Conservation (phyloP, 2,888 invertebrate genomes). For the Herminia tarsipennalis region DNA sequence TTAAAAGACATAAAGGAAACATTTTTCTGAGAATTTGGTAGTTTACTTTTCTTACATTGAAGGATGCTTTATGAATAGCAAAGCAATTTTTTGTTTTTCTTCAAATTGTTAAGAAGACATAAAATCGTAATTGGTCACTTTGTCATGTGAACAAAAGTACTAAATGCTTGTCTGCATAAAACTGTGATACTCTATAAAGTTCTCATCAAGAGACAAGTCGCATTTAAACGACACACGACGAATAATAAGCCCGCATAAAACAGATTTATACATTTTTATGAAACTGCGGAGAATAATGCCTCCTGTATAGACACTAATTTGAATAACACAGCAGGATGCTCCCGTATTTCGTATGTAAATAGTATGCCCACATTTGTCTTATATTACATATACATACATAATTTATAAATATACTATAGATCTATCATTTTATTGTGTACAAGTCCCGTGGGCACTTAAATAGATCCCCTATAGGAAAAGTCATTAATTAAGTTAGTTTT, state of each 20-base stretch:
- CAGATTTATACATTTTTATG: constrained; percentile 55
- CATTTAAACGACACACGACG: constrained; percentile 55
- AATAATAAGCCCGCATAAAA: constrained; percentile 67
- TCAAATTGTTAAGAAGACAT: no score
- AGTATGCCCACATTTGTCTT: constrained; percentile 26
- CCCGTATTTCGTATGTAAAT: constrained; percentile 31
- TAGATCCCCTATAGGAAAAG: no score
- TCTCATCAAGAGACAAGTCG: constrained; percentile 52
- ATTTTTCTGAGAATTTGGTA: no score
- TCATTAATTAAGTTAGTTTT: no score
- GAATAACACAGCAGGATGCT: constrained; percentile 55
- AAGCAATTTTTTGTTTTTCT: no score
- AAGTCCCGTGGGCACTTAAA: no score
- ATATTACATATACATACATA: constrained; percentile 32
- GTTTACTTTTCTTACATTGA: no score
- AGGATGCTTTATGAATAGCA: no score
- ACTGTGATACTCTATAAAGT: constrained; percentile 42
- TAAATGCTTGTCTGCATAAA: constrained; percentile 37
- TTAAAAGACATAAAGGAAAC: no score
- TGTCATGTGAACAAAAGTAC: constrained; percentile 16
- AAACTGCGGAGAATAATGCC: constrained; percentile 51
- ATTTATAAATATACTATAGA: no score
- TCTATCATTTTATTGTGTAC: no score
- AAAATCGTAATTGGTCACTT: constrained; percentile 4
- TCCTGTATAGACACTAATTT: constrained; percentile 45